phyloP scores from a whole-genome alignment of 1,140 invertebrate species.

The Zaprionus africanus region DNA sequence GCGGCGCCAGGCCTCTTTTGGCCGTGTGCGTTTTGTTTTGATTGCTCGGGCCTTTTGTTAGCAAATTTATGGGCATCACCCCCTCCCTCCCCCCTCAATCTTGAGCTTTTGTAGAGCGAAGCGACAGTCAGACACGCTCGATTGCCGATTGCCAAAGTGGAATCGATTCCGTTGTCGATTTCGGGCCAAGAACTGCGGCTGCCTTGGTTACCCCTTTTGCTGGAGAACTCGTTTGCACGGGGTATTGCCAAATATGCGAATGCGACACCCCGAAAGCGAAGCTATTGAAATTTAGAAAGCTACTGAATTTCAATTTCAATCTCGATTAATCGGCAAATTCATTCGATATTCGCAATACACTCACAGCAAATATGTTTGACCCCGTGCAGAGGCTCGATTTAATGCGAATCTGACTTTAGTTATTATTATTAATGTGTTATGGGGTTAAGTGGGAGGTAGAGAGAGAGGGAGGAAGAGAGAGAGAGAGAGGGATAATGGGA shows the following conservation, averaged over 20 bases:
- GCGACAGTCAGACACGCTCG: too few species aligned
- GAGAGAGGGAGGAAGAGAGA: neutral
- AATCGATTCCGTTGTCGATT: too few species aligned
- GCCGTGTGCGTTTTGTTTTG: slow-evolving; percentile 54
- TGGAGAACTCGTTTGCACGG: neutral
- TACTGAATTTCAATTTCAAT: slow-evolving; percentile 8
- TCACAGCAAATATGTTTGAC: neutral
- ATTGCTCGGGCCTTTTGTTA: slow-evolving; percentile 46
- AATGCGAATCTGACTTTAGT: neutral
- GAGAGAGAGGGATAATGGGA: neutral
- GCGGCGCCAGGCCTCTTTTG: slow-evolving; percentile 27
- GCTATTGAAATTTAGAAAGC: slow-evolving; percentile 12
- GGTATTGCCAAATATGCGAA: slow-evolving; percentile 2
- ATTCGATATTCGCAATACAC: neutral
- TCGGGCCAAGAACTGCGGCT: neutral
- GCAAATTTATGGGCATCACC: slow-evolving; percentile 34
- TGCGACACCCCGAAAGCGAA: neutral
- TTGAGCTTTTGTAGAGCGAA: slow-evolving; percentile 29
- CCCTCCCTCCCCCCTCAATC: slow-evolving; percentile 4
- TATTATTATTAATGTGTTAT: slow-evolving; percentile 1
- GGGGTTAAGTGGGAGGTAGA: neutral
- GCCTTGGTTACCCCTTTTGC: neutral
- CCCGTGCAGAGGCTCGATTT: neutral
- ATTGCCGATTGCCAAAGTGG: too few species aligned
- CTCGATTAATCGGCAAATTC: neutral